Base-by-base conservation (phyloP, 2,888 invertebrate species). In the Cataglyphis albicans region DNA sequence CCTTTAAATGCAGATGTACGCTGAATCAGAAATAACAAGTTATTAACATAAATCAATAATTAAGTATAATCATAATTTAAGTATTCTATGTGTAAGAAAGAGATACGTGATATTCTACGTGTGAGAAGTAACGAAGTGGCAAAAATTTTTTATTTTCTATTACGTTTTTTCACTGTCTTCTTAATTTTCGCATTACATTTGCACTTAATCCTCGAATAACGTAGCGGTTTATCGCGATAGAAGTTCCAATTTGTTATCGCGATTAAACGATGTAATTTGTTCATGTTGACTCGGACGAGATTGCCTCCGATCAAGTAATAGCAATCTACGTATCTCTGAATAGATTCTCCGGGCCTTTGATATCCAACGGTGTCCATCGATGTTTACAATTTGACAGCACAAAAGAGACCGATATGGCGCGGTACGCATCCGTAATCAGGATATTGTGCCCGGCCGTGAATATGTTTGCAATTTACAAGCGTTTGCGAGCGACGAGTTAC, bases 281-380 rank as follows among this genome's bases (percentile, higher is more conserved):
- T 63, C 83, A 91, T 87, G 81, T 92, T 86, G 84, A 92, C 85
- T 21, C 65, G 86, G 5, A 92, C 87, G 38, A 73, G 65, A 61
- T 91, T 91, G 15, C 67, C 35, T 7, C 90, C 86, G 82, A 87
- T 81, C 35, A 88, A 48, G 57, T 87, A 87, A 68, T 83, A 82
- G 41, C 85, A 89, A 6, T 88, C 67, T 2, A 76, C 74, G 3
- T 70, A 35, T 25, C 81, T 55, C 32, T 41, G 72, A 70, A 78
- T 41, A 6, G 29, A 12, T 38, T 15, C 18, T 59, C 48, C 48
- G 48, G 2, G 0, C 41, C 21, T 78, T 57, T 70, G 41, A 78
- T 78, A 29, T 29, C 6, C 70, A 25, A 21, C 55, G 52, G 21
- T 18, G 52, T 78, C 57, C 75, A 76, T 65, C 41, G 70, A 21